Evolutionary conservation across 2,888 invertebrate species (phyloP), one percentile per base, ranked within the genome.

Genomic region (Aquatica leii): DNA sequence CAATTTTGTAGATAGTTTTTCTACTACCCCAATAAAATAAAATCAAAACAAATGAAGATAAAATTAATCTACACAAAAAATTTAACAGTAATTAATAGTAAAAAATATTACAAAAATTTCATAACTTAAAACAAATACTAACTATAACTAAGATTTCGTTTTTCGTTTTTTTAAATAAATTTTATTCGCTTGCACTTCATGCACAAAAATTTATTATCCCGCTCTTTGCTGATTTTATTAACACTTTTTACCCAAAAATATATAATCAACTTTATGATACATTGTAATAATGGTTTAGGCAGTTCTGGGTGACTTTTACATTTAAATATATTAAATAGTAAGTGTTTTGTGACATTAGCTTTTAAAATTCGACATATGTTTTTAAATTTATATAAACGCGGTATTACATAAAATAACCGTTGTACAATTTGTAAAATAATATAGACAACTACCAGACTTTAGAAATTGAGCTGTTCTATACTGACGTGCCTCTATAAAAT

Each of bases 401-500:
- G 41, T 41, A 41, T 41, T 41, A 41, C 8, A 41, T 41, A 41
- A 41, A 41, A 14, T 41, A 41, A 41, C 8, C 14, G 41, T 41
- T 41, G 15, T 41, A 41, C 15, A 14, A 14, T 41, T 41, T 41
- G 14, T 41, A 41, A 41, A 41, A n/a, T n/a, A n/a, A n/a, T n/a
- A n/a, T n/a, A n/a, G n/a, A n/a, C n/a, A n/a, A 41, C 41, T 41
- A 14, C 41, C 41, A 41, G 41, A 14, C 41, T 15, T 41, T 41
- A 41, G 4, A 15, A 41, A 41, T 14, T 41, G 15, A 41, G 5
- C 41, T 37, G n/a, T n/a, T n/a, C n/a, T n/a, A n/a, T n/a, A n/a
- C n/a, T n/a, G n/a, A n/a, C n/a, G n/a, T n/a, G n/a, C n/a, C n/a
- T n/a, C n/a, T n/a, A n/a, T n/a, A n/a, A n/a, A n/a, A n/a, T n/a